Evolutionary conservation across 1,140 invertebrate genomes (phyloP), one percentile per base, ranked within the genome.

Genomic region (Brachionus rubens): DNA sequence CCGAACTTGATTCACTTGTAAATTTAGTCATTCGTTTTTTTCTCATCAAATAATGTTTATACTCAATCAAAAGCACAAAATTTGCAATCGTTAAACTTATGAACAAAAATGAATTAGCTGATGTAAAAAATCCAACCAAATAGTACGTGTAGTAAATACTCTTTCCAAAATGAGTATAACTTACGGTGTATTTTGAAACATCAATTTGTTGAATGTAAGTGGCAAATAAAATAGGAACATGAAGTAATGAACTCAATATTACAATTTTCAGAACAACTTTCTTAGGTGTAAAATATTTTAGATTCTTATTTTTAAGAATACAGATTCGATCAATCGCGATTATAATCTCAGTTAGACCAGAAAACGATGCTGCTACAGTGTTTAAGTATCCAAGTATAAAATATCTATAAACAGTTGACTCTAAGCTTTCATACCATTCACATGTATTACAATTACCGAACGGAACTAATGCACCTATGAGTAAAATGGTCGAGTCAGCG

Each of bases 251-350:
- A 16, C 56, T 62, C 0, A 62, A 7, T 0, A 40, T 36, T 16
- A 40, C 30, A 40, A 36, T 62, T 1, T 36, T 1, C 14, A 41
- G 3, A 10, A 40, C 36, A 21, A 62, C 16, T 1, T 21, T 7
- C 36, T 21, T 36, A 40, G 16, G 21, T 2, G 33, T 21, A 16
- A 62, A 36, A 33, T 5, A 7, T 5, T 5, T 62, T 16, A 36
- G 33, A 1, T 36, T 21, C 6, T 62, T 62, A 62, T 62, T 62
- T 62, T 62, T 62, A 16, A 62, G 16, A 16, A 40, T 62, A 16
- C 14, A 62, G 21, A 62, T 62, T 19, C 56, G 28, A 36, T 62
- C 56, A 40, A 62, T 40, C 21, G 56, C 36, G 19, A 62, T 62
- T 14, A 62, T 16, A 19, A 62, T 62, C 36, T 62, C 56, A 62